A percentile compares a stretch with the other conserved stretches of the same genome.
Conservation (phyloP, 1,140 invertebrate species). For the Drosophila fuyamai region DNA sequence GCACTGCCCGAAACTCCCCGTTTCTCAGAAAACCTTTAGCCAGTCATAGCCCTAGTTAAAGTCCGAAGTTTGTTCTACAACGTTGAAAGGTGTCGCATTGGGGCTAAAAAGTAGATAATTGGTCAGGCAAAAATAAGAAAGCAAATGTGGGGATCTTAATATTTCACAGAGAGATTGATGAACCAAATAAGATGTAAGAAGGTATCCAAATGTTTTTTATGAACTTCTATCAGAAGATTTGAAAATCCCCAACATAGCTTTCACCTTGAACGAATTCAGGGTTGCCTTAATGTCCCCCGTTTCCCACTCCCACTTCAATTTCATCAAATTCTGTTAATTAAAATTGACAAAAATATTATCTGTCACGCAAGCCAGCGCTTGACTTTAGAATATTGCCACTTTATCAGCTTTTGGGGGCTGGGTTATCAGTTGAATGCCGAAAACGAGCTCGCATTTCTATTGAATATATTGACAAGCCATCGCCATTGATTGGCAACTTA, state of each 20-base stretch:
- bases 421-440: slow-evolving; percentile 45
- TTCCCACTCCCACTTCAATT: slow-evolving; percentile 4
- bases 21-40: slow-evolving; percentile 10
- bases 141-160: slow-evolving; percentile 13
- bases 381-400: slow-evolving; percentile 33
- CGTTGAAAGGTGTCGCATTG: slow-evolving; percentile 40
- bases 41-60: slow-evolving; percentile 30
- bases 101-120: slow-evolving; percentile 11
- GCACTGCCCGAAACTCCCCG: not conserved
- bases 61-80: slow-evolving; percentile 24
- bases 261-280: not conserved
- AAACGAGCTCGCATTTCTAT: slow-evolving; percentile 19
- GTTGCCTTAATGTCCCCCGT: not conserved
- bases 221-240: not conserved
- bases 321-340: slow-evolving; percentile 64
- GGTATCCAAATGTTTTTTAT: not conserved
- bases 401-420: slow-evolving; percentile 45
- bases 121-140: not conserved
- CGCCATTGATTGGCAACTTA: slow-evolving; percentile 10
- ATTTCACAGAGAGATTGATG: slow-evolving; percentile 4
- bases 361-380: slow-evolving; percentile 56
- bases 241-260: not conserved
- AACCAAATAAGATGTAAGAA: not conserved
- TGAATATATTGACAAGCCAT: slow-evolving; percentile 15
- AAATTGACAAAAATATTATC: slow-evolving; percentile 61